Evolutionary conservation across 2,888 invertebrate species (phyloP).

Genomic region (Cosmopolites sordidus): DNA sequence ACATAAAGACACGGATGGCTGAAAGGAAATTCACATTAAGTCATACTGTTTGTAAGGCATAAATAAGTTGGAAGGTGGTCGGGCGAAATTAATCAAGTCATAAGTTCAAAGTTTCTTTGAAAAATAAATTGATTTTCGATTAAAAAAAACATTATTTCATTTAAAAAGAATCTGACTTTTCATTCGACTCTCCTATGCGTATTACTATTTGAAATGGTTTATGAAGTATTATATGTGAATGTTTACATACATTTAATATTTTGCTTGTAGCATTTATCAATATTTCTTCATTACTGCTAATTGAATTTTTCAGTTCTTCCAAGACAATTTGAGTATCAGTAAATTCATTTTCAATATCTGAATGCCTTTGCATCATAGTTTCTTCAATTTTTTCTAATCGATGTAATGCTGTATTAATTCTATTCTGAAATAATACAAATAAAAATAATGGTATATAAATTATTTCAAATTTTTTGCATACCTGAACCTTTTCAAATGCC

Average conservation of each 20-base stretch:
- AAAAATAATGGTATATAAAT: not conserved
- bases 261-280: slow-evolving; percentile 36
- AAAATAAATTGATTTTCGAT: too few species aligned
- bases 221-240: too few species aligned
- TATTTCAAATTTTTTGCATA: slow-evolving; percentile 26
- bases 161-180: too few species aligned
- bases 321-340: slow-evolving; percentile 41
- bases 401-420: slow-evolving; percentile 36
- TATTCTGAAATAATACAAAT: slow-evolving; percentile 34
- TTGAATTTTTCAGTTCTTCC: slow-evolving; percentile 43
- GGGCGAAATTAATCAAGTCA: too few species aligned
- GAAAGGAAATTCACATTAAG: too few species aligned
- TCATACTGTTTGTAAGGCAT: too few species aligned
- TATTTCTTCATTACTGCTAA: slow-evolving; percentile 36
- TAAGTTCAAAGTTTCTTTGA: too few species aligned
- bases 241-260: slow-evolving; percentile 38
- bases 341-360: slow-evolving; percentile 44
- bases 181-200: too few species aligned
- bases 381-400: slow-evolving; percentile 44
- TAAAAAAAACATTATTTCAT: too few species aligned
- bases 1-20: too few species aligned
- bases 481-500: slow-evolving; percentile 44
- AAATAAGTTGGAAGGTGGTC: too few species aligned
- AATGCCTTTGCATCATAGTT: slow-evolving; percentile 38
- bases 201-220: too few species aligned